Evolutionary conservation across 2,888 invertebrate species (phyloP).

Genomic region (Papilio protenor): DNA sequence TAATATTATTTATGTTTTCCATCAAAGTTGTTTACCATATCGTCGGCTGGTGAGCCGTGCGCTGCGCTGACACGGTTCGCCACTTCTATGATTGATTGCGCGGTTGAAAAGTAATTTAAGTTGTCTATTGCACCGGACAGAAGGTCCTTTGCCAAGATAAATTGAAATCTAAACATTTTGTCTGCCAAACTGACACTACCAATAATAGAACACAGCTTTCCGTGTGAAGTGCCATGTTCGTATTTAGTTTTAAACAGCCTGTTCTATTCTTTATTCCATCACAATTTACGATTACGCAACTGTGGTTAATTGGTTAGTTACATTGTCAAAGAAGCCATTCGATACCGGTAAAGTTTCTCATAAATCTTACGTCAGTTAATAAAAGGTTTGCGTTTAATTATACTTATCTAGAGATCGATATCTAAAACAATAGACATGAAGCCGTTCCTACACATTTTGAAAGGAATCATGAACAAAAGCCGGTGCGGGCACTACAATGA

Average conservation of each 20-base stretch:
- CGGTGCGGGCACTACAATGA: constrained; percentile 29
- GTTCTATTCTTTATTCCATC: not conserved
- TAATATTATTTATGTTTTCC: not conserved
- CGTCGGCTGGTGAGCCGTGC: constrained; percentile 46
- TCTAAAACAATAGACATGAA: constrained; percentile 30
- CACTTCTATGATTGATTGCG: constrained; percentile 73
- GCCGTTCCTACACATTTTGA: constrained; percentile 20
- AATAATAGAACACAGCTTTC: not conserved
- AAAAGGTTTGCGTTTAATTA: constrained; percentile 15
- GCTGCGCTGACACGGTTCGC: constrained; percentile 61
- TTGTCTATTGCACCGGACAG: constrained; percentile 72
- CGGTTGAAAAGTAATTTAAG: constrained; percentile 76
- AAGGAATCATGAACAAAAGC: constrained; percentile 35
- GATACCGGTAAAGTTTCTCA: not conserved
- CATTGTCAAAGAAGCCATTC: not conserved
- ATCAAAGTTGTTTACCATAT: constrained; percentile 25
- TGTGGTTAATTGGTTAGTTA: no score
- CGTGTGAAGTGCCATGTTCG: not conserved
- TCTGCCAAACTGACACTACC: not conserved
- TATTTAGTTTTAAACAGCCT: not conserved
- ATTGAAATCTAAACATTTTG: constrained; percentile 50
- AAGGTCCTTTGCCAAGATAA: constrained; percentile 67
- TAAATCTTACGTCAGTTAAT: not conserved
- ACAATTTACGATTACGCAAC: no score
- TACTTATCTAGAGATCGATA: constrained; percentile 22